Percentiles rank a stretch among this genome's conserved stretches.
Conservation (phyloP, 2,113 vertebrate genomes). For the Lophochroa leadbeateri region DNA sequence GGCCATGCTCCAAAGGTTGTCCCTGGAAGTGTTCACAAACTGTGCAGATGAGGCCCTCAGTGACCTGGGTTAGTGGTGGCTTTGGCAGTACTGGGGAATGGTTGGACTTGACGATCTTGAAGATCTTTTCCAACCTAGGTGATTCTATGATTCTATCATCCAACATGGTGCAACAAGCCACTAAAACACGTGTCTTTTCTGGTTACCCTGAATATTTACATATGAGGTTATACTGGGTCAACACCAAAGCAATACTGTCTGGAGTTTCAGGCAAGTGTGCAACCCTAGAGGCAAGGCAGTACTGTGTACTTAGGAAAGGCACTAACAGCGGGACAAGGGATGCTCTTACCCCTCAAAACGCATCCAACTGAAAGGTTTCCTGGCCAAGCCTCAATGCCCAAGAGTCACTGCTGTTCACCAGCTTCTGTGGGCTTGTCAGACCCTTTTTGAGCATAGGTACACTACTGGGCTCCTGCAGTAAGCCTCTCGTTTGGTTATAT, state of each 20-base stretch:
- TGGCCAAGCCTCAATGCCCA: background rate
- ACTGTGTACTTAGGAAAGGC: fast-evolving
- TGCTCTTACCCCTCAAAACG: background rate
- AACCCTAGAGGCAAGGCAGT: background rate
- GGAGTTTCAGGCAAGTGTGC: fast-evolving
- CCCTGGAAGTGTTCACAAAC: background rate
- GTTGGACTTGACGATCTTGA: background rate
- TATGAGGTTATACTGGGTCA: background rate
- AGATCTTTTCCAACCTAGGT: background rate
- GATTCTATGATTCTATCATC: background rate
- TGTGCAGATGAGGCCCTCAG: background rate
- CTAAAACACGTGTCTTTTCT: fast-evolving
- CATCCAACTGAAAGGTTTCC: background rate
- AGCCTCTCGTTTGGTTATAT: background rate
- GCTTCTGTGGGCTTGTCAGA: background rate
- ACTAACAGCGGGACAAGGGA: too few species aligned
- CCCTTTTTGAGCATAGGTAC: background rate
- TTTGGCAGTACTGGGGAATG: too few species aligned
- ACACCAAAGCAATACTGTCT: background rate
- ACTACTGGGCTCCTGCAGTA: background rate
- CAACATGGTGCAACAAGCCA: background rate
- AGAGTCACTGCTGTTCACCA: background rate
- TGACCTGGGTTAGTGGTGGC: background rate
- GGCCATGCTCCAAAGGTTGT: background rate
- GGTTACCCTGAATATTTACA: background rate